Base-by-base conservation (phyloP, 2,797 vertebrate species). In the Distichodus sexfasciatus region DNA sequence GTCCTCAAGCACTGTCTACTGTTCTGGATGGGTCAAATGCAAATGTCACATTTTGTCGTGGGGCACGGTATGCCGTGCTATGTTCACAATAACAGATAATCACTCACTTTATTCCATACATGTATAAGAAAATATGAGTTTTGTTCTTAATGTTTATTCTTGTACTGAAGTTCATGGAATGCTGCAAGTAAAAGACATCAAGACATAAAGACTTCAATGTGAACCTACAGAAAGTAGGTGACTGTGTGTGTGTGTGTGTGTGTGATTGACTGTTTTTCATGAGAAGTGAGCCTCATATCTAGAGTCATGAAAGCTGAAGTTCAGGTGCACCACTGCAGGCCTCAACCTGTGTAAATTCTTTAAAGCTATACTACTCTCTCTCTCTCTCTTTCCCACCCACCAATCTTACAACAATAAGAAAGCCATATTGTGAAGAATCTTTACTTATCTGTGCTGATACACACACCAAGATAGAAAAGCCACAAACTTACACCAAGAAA, bases 281-380 rank as follows among this genome's bases (percentile, higher is more conserved):
- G 54, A 38, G 38, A 57, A 7, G 51, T 38, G 15, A 40, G 44
- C 33, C 58, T 46, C 41, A 46, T 71, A 70, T 53, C 29, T 15
- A 35, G 11, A 11, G 38, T 23, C 36, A 40, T 62, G 21, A 1
- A 11, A 62, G 38, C 48, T 62, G 38, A 54, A 9, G 24, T 54
- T 46, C 6, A 24, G 14, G 41, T 46, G 21, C 35, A 63, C 35
- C 21, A 8, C 33, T 40, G 14, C 55, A 40, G 24, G 59, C 44
- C 50, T 35, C 24, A 44, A 71, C 66, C 70, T 66, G 69, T 66
- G 66, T 36, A 24, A 74, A 51, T 55, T 35, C 15, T 54, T 55
- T 54, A 50, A 26, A 61, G 47, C 41, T 31, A 29, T 6, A n/a
- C 28, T 47, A 29, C 29, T 29, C 19, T 40, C 11, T 12, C n/a